Evolutionary conservation across 1,140 invertebrate genomes (phyloP).

Genomic region (Delia radicum): DNA sequence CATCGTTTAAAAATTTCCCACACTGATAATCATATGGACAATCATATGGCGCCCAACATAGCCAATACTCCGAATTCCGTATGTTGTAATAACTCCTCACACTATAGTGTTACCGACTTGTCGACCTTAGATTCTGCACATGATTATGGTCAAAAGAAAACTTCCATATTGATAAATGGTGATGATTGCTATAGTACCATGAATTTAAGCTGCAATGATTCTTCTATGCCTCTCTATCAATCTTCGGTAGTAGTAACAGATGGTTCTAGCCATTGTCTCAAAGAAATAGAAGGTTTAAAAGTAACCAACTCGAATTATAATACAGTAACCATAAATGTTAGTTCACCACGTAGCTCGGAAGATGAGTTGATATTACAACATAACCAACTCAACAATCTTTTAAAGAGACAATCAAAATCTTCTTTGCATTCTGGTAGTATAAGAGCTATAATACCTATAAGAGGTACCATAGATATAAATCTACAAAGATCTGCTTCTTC

Average conservation of each 20-base stretch:
- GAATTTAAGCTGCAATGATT: constrained; percentile 62
- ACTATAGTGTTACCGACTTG: constrained; percentile 16
- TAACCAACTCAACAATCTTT: constrained; percentile 47
- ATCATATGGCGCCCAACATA: neutral
- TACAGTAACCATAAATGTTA: constrained; percentile 62
- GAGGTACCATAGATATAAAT: constrained; percentile 39
- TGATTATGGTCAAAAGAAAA: constrained; percentile 61
- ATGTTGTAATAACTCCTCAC: neutral
- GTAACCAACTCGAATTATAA: constrained; percentile 54
- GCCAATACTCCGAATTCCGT: neutral
- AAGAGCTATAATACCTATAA: constrained; percentile 49
- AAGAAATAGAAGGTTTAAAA: constrained; percentile 31
- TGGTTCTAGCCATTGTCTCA: constrained; percentile 32
- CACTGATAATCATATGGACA: constrained; percentile 35
- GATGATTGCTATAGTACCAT: constrained; percentile 70
- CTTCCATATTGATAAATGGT: constrained; percentile 74
- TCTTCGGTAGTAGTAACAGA: constrained; percentile 68
- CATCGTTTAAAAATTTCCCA: constrained; percentile 64
- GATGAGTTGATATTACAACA: constrained; percentile 46
- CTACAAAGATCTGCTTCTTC: constrained; percentile 49
- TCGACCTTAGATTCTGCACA: neutral
- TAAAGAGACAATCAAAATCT: constrained; percentile 34
- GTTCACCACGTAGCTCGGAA: constrained; percentile 35
- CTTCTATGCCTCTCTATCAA: constrained; percentile 64
- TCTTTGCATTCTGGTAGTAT: constrained; percentile 10